Evolutionary conservation across 1,140 invertebrate species (phyloP).

Genomic region (Thaumetopoea pityocampa): DNA sequence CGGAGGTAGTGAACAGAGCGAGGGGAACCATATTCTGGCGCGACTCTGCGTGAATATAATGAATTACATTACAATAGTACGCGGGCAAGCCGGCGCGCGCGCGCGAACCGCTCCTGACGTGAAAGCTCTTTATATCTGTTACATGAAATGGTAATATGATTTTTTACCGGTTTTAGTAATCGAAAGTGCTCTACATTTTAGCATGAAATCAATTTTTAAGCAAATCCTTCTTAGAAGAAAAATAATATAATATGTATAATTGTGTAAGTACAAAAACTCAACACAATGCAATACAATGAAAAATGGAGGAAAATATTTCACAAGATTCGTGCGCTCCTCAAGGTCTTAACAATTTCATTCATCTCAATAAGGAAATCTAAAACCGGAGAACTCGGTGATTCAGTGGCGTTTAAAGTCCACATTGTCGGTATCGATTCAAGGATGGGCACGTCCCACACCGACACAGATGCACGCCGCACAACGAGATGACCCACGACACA

Average conservation of each 20-base stretch:
- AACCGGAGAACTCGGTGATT: conserved; percentile 34
- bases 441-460: conserved; percentile 31
- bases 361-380: conserved; percentile 36
- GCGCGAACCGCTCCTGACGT: conserved; percentile 46
- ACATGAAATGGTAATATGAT: conserved; percentile 12
- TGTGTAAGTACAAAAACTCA: conserved; percentile 5
- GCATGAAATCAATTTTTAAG: conserved; percentile 25
- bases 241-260: not conserved
- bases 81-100: conserved; percentile 45
- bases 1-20: conserved; percentile 66
- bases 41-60: conserved; percentile 70
- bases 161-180: conserved; percentile 8
- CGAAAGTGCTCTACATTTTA: conserved; percentile 2
- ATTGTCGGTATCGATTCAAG: conserved; percentile 51
- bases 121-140: conserved; percentile 36
- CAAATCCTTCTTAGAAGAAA: not conserved
- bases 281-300: conserved; percentile 37
- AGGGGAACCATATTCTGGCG: conserved; percentile 73
- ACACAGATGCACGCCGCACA: conserved; percentile 39
- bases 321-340: conserved; percentile 35
- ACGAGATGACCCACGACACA: conserved; percentile 29
- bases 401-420: conserved; percentile 22
- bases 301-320: conserved; percentile 43
- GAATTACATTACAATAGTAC: conserved; percentile 70
- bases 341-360: conserved; percentile 44